Conservation (phyloP, 2,888 invertebrate species). For the Pteria penguin region DNA sequence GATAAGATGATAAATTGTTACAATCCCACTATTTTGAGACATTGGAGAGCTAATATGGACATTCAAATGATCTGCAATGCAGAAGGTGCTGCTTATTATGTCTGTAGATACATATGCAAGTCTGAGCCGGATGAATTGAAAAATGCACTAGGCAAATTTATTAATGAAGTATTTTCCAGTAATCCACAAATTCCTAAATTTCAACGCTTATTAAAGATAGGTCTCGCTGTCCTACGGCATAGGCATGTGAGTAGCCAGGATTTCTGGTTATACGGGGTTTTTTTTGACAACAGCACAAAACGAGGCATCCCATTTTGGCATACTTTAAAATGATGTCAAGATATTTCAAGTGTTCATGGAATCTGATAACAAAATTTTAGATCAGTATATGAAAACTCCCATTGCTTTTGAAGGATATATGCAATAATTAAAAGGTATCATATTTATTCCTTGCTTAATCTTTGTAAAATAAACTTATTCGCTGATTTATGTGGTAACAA, state of each 20-base stretch:
- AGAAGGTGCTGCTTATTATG: conserved; percentile 48
- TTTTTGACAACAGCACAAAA: too few relatives aligned
- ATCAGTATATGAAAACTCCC: too few relatives aligned
- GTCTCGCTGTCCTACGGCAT: conserved; percentile 1
- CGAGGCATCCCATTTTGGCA: too few relatives aligned
- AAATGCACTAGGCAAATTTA: conserved; percentile 24
- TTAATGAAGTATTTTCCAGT: conserved; percentile 1
- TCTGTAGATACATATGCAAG: conserved; percentile 45
- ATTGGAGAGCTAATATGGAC: conserved; percentile 51
- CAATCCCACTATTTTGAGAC: conserved; percentile 33
- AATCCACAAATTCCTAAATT: conserved; percentile 15
- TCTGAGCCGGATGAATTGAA: conserved; percentile 44
- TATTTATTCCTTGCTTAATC: too few relatives aligned
- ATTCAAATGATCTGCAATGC: conserved; percentile 36
- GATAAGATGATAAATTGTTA: conserved; percentile 35
- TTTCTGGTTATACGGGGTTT: too few relatives aligned
- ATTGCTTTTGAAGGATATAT: too few relatives aligned
- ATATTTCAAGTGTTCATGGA: too few relatives aligned
- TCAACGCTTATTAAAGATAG: conserved; percentile 12
- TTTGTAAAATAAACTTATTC: too few relatives aligned
- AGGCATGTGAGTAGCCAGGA: conserved; percentile 18
- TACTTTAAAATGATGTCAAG: too few relatives aligned
- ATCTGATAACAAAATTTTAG: too few relatives aligned
- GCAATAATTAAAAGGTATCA: too few relatives aligned
- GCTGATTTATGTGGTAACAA: too few relatives aligned